phyloP scores from a whole-genome alignment of 2,888 invertebrate species.

The Ophion ellenae region DNA sequence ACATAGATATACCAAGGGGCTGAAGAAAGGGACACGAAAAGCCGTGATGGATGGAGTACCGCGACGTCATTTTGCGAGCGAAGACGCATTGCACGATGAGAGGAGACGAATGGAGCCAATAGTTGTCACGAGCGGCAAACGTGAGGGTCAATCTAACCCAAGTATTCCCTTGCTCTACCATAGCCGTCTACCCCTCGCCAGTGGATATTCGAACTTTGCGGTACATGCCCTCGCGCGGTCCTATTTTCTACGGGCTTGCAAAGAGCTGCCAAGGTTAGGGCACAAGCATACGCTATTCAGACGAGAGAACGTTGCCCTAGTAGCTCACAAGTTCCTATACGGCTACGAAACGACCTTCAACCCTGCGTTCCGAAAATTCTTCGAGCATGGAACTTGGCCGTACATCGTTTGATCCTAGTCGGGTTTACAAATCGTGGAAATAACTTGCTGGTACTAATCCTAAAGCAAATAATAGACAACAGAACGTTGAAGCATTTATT shows the following conservation, averaged over 20 bases:
- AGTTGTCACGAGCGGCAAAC: constrained; percentile 70
- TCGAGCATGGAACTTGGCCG: no score
- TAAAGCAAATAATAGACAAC: no score
- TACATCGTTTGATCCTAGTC: no score
- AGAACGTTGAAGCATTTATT: background rate
- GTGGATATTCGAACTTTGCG: background rate
- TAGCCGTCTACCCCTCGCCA: background rate
- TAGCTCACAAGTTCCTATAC: background rate
- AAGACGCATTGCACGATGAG: constrained; percentile 68
- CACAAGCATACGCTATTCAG: constrained; percentile 23
- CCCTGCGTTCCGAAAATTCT: background rate
- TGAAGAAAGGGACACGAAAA: constrained; percentile 17
- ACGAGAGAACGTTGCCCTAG: constrained; percentile 5
- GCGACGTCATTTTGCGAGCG: constrained; percentile 58
- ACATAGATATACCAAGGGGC: background rate
- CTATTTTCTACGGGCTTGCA: constrained; percentile 61
- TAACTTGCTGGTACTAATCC: no score
- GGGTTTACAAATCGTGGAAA: background rate
- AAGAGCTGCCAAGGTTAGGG: constrained; percentile 52
- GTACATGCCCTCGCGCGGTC: background rate
- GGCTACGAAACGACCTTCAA: constrained; percentile 26
- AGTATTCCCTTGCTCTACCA: background rate
- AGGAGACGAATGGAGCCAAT: constrained; percentile 74
- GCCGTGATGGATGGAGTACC: constrained; percentile 3
- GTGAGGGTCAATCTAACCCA: constrained; percentile 49